phyloP scores from a whole-genome alignment of 2,113 vertebrate species.

The Craseonycteris thonglongyai region DNA sequence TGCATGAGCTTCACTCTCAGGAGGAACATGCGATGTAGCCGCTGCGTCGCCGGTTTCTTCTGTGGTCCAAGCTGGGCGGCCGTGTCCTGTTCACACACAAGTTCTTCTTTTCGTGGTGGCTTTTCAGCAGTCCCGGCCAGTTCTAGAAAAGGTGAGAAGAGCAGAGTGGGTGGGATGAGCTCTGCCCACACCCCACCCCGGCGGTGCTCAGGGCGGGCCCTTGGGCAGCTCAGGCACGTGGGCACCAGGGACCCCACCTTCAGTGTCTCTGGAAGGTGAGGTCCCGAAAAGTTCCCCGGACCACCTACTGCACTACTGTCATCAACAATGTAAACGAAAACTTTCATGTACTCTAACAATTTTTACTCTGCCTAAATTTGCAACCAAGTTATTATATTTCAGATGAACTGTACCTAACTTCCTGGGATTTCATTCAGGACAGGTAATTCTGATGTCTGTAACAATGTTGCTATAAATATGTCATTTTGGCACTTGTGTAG shows the following conservation, averaged over 20 bases:
- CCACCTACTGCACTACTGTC: too few relatives aligned
- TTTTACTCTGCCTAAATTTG: not conserved
- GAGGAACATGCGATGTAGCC: slow-evolving; percentile 96
- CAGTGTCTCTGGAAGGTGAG: not conserved
- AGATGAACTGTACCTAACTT: not conserved
- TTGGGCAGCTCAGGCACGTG: too few relatives aligned
- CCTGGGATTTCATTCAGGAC: not conserved
- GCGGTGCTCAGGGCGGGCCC: too few relatives aligned
- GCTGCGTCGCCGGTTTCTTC: slow-evolving; percentile 83
- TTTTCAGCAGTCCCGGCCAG: slow-evolving; percentile 85
- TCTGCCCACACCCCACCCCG: too few relatives aligned
- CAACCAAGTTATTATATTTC: not conserved
- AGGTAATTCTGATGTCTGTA: not conserved
- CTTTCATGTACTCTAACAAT: not conserved
- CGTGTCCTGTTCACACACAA: slow-evolving; percentile 69
- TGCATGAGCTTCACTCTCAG: slow-evolving; percentile 98
- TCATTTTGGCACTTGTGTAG: not conserved
- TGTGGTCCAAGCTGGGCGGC: slow-evolving; percentile 55
- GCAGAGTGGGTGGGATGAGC: not conserved
- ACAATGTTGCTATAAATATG: not conserved
- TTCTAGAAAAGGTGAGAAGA: slow-evolving; percentile 76
- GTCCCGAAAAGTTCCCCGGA: not conserved
- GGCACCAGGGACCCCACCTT: not conserved
- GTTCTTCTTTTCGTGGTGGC: slow-evolving; percentile 70
- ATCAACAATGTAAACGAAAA: not conserved